Evolutionary conservation across 2,113 vertebrate species (phyloP), one percentile per base, ranked within the genome.

Genomic region (Spea bombifrons): DNA sequence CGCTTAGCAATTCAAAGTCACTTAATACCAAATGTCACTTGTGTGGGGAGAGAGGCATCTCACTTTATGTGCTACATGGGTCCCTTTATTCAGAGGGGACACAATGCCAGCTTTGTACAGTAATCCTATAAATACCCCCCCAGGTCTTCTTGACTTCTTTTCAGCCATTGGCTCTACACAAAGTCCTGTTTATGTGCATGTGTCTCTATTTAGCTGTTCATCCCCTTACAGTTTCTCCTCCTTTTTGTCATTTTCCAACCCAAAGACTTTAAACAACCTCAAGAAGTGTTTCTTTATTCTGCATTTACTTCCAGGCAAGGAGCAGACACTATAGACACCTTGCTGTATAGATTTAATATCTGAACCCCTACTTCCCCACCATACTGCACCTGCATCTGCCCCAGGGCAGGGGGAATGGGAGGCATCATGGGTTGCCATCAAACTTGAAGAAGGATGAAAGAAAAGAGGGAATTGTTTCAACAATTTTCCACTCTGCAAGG

Each of bases 1-100:
- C 84, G 81, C 70, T 81, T 75, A 7, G 77, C 86, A 83, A 83
- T 86, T 84, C 85, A 87, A 80, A 61, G 83, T 30, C 81, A 16
- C 75, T 78, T 13, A 81, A 0, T 76, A 82, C 76, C 13, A 84
- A 84, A 81, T 69, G 86, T 86, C 83, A 4, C 15, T 80, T 78
- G 82, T 78, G 80, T 44, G 75, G 82, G 75, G 72, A 74, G 16
- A 81, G 82, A 76, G 57, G 50, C 45, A 1, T 46, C 61, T 53
- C 10, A 7, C 45, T 70, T 68, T 83, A 77, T 77, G 83, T 84
- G 82, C 70, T 66, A 66, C 78, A 80, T 70, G 74, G 16, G 65
- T 30, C 44, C 45, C 67, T 49, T 81, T 84, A 77, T 82, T 78
- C 71, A 50, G 55, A 67, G 43, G 45, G 50, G 0, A 45, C 63